phyloP scores from a whole-genome alignment of 2,888 invertebrate species.

The Troides helena region DNA sequence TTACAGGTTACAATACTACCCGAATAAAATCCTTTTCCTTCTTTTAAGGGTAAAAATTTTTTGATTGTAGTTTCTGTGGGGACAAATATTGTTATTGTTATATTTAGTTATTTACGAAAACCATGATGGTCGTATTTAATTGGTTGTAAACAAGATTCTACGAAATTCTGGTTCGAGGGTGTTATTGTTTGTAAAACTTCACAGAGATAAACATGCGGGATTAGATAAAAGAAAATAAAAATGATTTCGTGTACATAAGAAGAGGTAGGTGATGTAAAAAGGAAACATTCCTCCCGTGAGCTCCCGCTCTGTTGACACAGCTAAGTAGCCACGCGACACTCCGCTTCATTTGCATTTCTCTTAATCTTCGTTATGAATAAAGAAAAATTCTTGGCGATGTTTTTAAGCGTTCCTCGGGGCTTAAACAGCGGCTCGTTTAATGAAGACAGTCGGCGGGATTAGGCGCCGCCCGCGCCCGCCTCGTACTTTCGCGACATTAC shows the following conservation, averaged over 20 bases:
- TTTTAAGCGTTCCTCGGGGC: conserved; percentile 64
- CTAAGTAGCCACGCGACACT: conserved; percentile 74
- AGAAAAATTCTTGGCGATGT: conserved; percentile 75
- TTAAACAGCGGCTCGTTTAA: conserved; percentile 63
- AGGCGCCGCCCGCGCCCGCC: conserved; percentile 48
- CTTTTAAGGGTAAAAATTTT: too few species aligned
- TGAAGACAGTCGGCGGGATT: conserved; percentile 74
- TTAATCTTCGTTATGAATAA: conserved; percentile 80
- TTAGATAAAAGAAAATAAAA: too few species aligned
- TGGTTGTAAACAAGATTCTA: too few species aligned
- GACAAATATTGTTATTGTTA: too few species aligned
- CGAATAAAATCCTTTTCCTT: too few species aligned
- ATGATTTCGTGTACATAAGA: not conserved
- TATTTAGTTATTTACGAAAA: too few species aligned
- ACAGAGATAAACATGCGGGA: too few species aligned
- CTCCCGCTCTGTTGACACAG: conserved; percentile 73
- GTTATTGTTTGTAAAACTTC: too few species aligned
- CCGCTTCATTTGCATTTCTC: conserved; percentile 78
- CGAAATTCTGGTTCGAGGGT: too few species aligned
- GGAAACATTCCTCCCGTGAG: conserved; percentile 51
- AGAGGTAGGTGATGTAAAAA: conserved; percentile 19
- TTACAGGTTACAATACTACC: too few species aligned
- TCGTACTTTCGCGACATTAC: conserved; percentile 80
- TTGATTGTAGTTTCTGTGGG: too few species aligned
- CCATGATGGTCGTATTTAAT: too few species aligned